These are phyloP conservation scores for rat (Rattus norvegicus) DNA, from an alignment of 2,113 vertebrate species.

Conservation along the genomic window DNA sequence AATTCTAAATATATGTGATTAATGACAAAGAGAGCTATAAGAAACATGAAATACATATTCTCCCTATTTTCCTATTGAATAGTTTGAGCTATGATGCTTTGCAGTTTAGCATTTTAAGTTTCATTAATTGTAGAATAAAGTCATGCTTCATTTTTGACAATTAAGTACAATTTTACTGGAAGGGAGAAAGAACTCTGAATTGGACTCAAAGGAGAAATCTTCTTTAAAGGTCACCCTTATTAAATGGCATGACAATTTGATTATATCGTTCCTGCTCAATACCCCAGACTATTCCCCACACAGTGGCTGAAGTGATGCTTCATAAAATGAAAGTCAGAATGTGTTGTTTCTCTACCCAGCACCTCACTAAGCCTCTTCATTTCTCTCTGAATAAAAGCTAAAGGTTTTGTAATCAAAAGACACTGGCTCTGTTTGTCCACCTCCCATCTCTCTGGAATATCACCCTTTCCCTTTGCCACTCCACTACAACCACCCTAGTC, in stretches of 20 bases:
- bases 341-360: not conserved
- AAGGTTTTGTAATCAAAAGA: not conserved
- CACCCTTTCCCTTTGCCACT: not conserved
- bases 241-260: constrained; percentile 78
- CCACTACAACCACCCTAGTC: not conserved
- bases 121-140: constrained; percentile 76
- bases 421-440: not conserved
- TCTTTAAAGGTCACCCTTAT: constrained; percentile 81
- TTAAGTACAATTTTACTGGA: constrained; percentile 77
- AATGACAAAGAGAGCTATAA: constrained; percentile 23
- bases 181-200: constrained; percentile 64
- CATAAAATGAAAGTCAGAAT: constrained; percentile 61
- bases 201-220: constrained; percentile 68
- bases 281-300: constrained; percentile 46
- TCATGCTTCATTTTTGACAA: constrained; percentile 72
- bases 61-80: not conserved
- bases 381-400: constrained; percentile 2
- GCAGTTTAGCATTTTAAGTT: constrained; percentile 74
- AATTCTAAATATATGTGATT: not conserved
- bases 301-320: not conserved
- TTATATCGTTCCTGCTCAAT: constrained; percentile 60
- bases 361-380: not conserved
- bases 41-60: constrained; percentile 53
- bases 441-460: not conserved
- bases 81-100: constrained; percentile 67